Evolutionary conservation across 2,888 invertebrate genomes (phyloP).

Genomic region (Allolobophora icterica): DNA sequence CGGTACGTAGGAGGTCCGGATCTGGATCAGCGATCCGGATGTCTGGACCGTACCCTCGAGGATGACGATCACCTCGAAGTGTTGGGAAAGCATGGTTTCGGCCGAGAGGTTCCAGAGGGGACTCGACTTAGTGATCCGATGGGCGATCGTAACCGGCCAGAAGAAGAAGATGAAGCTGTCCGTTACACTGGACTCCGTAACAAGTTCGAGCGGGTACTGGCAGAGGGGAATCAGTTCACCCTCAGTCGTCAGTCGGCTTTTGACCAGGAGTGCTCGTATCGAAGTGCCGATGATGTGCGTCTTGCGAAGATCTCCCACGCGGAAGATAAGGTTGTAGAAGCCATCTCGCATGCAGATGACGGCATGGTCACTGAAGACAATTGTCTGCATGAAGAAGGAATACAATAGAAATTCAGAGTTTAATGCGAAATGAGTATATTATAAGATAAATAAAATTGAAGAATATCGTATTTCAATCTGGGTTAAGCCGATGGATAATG

Average conservation of each 20-base stretch:
- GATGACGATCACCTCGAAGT: slow-evolving; percentile 95
- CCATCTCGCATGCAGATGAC: slow-evolving; percentile 75
- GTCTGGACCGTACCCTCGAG: slow-evolving; percentile 68
- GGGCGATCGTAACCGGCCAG: slow-evolving; percentile 96
- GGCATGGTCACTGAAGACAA: slow-evolving; percentile 85
- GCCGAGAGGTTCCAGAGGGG: slow-evolving; percentile 90
- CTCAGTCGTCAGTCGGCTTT: slow-evolving; percentile 73
- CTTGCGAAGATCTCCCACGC: slow-evolving; percentile 65
- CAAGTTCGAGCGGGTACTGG: slow-evolving; percentile 73
- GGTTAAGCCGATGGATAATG: no score
- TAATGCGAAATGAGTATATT: background rate
- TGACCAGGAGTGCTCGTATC: slow-evolving; percentile 45
- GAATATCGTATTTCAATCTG: no score
- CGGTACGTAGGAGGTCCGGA: slow-evolving; percentile 68
- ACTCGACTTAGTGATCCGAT: slow-evolving; percentile 87
- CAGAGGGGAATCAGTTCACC: slow-evolving; percentile 92
- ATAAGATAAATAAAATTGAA: no score
- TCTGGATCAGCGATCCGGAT: slow-evolving; percentile 56
- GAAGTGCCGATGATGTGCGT: slow-evolving; percentile 44
- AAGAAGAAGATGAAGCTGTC: slow-evolving; percentile 93
- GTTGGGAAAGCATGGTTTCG: slow-evolving; percentile 85
- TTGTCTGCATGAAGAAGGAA: background rate
- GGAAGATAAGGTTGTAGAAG: slow-evolving; percentile 61
- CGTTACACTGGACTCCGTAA: slow-evolving; percentile 67
- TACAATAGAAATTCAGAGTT: background rate